Evolutionary conservation across 2,888 invertebrate genomes (phyloP).

Genomic region (Molorchus minor): DNA sequence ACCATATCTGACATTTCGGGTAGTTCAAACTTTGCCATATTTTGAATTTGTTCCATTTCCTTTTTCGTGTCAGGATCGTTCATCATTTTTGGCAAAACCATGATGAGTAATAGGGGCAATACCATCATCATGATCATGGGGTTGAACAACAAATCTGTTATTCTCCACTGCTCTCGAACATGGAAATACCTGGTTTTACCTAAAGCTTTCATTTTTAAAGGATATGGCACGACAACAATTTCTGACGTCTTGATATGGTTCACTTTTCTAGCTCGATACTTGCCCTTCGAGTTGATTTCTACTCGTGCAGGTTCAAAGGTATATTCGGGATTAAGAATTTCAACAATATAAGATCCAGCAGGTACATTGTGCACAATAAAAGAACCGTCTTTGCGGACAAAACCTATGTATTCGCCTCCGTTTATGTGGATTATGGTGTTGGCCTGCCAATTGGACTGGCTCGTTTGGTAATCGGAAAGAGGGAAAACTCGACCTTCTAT

Average conservation of each 20-base stretch:
- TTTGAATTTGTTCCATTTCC: slow-evolving; percentile 90
- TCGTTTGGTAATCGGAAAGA: slow-evolving; percentile 68
- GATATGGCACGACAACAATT: slow-evolving; percentile 91
- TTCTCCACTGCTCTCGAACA: slow-evolving; percentile 93
- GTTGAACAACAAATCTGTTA: slow-evolving; percentile 95
- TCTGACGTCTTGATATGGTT: slow-evolving; percentile 93
- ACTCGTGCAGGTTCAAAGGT: slow-evolving; percentile 94
- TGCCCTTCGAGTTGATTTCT: slow-evolving; percentile 97
- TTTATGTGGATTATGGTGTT: slow-evolving; percentile 84
- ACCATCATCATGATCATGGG: slow-evolving; percentile 99
- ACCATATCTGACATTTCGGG: slow-evolving; percentile 97
- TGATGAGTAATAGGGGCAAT: slow-evolving; percentile 86
- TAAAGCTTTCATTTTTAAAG: slow-evolving; percentile 86
- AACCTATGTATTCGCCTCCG: slow-evolving; percentile 88
- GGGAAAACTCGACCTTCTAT: slow-evolving; percentile 86
- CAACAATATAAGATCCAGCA: slow-evolving; percentile 93
- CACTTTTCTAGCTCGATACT: slow-evolving; percentile 92
- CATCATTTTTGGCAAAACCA: slow-evolving; percentile 95
- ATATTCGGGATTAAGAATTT: slow-evolving; percentile 89
- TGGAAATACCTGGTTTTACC: slow-evolving; percentile 83
- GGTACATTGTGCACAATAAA: slow-evolving; percentile 90
- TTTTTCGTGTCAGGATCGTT: slow-evolving; percentile 98
- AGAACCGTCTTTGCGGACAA: slow-evolving; percentile 89
- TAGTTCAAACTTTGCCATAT: slow-evolving; percentile 84
- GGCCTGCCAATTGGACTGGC: slow-evolving; percentile 75